Percentiles rank a stretch among this genome's conserved stretches.
Evolutionary conservation across 2,888 invertebrate genomes (phyloP).

Genomic region (Rotaria magnacalcarata): DNA sequence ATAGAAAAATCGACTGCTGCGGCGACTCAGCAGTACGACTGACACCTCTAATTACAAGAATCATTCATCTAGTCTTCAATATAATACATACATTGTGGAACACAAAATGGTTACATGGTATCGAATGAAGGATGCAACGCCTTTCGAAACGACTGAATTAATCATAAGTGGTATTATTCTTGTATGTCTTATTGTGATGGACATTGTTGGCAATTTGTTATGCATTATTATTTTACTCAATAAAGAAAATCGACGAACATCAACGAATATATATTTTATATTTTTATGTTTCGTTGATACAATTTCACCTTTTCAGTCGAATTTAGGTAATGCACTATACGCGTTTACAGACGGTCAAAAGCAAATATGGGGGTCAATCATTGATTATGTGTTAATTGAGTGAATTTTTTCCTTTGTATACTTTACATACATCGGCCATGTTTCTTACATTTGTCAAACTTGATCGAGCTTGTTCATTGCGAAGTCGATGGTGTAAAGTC

Average conservation of each 20-base stretch:
- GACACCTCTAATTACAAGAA: no score
- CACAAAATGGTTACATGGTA: background rate
- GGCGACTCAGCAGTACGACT: no score
- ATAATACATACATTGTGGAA: no score
- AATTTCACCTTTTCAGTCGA: no score
- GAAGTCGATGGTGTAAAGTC: background rate
- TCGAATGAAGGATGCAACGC: background rate
- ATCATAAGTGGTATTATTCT: background rate
- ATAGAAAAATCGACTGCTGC: no score
- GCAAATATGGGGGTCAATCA: no score
- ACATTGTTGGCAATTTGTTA: background rate
- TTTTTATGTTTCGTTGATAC: background rate
- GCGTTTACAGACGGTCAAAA: no score
- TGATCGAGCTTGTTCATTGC: background rate
- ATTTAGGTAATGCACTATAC: no score
- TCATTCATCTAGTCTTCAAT: no score
- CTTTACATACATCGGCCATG: background rate
- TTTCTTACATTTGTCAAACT: background rate
- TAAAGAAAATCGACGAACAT: background rate
- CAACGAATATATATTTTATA: background rate
- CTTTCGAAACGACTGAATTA: background rate
- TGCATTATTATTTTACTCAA: background rate
- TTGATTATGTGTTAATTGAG: background rate
- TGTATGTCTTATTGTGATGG: background rate
- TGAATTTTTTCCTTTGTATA: background rate